Conservation (phyloP, 2,797 vertebrate genomes). For the Podargus strigoides region DNA sequence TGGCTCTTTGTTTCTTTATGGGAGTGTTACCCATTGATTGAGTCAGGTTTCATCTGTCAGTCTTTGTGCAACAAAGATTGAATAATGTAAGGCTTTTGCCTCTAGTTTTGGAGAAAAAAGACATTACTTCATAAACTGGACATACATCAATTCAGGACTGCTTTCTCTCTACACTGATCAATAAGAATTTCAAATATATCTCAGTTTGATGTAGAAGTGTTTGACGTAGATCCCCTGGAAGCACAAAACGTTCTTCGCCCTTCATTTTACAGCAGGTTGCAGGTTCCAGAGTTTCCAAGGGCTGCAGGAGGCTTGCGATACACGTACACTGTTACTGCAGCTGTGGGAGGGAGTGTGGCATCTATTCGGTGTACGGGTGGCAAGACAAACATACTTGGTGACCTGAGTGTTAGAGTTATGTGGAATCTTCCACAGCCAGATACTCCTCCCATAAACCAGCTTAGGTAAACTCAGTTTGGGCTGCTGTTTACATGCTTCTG, state of each 20-base stretch:
- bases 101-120: background rate
- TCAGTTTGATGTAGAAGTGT: background rate
- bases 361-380: background rate
- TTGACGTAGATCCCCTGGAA: background rate
- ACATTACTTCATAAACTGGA: accelerated
- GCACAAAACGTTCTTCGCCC: background rate
- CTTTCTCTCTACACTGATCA: background rate
- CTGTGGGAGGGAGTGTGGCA: background rate
- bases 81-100: background rate
- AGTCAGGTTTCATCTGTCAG: background rate
- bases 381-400: background rate
- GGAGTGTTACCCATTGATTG: background rate
- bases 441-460: background rate
- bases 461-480: background rate
- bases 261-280: background rate
- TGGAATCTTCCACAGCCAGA: background rate
- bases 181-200: background rate
- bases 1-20: background rate
- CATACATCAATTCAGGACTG: background rate
- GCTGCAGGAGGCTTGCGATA: background rate
- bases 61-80: background rate
- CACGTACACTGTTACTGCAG: accelerated
- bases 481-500: background rate
- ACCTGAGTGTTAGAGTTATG: background rate
- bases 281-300: background rate